A percentile compares a stretch with the other conserved stretches of the same genome.
Evolutionary conservation across 2,797 vertebrate genomes (phyloP).

Genomic region (Uromys caudimaculatus): DNA sequence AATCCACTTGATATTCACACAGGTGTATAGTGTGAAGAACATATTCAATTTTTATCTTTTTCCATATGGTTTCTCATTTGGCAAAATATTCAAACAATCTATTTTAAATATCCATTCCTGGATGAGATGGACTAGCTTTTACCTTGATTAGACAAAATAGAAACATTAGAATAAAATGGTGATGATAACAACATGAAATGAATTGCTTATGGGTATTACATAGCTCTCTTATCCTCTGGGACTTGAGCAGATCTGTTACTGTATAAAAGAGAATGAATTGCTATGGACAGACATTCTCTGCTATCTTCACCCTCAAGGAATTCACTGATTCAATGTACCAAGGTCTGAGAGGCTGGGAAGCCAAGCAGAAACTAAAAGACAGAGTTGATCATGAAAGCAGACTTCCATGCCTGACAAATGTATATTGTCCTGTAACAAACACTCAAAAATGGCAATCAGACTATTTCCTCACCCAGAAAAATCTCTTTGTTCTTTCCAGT

Average conservation of each 20-base stretch:
- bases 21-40: conserved; percentile 70
- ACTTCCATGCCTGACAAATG: conserved; percentile 53
- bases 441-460: not conserved
- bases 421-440: not conserved
- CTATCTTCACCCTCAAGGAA: conserved; percentile 1
- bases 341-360: not conserved
- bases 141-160: conserved; percentile 53
- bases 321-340: not conserved
- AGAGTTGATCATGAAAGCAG: not conserved
- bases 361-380: not conserved
- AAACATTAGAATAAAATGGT: conserved; percentile 50
- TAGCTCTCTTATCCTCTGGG: not conserved
- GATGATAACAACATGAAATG: conserved; percentile 17
- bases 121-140: conserved; percentile 7
- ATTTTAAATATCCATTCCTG: conserved; percentile 61
- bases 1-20: conserved; percentile 61
- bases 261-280: not conserved
- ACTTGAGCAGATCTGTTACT: not conserved
- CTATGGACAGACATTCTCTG: not conserved
- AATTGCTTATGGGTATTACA: not conserved
- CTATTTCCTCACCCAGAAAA: conserved; percentile 21
- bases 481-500: not conserved
- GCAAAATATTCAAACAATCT: conserved; percentile 60
- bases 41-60: conserved; percentile 73
- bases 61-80: conserved; percentile 67